Base-by-base conservation (phyloP, 2,888 invertebrate species). In the Yponomeuta plumbellus region DNA sequence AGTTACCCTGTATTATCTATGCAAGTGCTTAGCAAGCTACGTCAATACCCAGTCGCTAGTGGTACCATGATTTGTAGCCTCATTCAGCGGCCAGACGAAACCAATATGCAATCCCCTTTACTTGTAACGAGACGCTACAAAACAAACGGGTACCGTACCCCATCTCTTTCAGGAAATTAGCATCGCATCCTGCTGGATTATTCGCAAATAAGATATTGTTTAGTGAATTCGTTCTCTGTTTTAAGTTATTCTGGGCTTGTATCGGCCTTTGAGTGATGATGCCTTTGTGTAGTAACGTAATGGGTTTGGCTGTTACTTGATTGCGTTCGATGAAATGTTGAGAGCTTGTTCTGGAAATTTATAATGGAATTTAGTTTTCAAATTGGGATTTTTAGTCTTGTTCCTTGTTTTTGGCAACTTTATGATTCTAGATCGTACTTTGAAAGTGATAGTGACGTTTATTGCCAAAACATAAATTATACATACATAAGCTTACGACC, bases 161-260 rank as follows among this genome's bases (percentile, higher is more conserved):
- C 86, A 87, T 89, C 88, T 82, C 84, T 80, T 78, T 79, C 88
- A 89, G 89, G 90, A 90, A 91, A 91, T 91, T 90, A 88, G 87
- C 85, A 84, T 75, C 80, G 82, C 85, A 84, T 86, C 86, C 84
- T 80, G 79, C 78, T 78, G 88, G 88, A 88, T 88, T 88, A 88
- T 87, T 82, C 84, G 84, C 80, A 88, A 88, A 88, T 88, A 89
- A 90, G 90, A 90, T 89, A 89, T 90, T 89, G 88, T 89, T 88
- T 83, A 85, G 82, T 80, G 85, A 81, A 88, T 86, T 86, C 85
- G 81, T 83, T 81, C 44, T 13, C 44, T 84, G 82, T 80, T 84
- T 59, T 22, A 64, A 61, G 61, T 61, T 52, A 61, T 61, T 61
- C 44, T 52, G 44, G 17, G 13, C 44, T 17, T 52, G 44, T 52